Percentiles rank a stretch among this genome's conserved stretches.
Evolutionary conservation across 2,888 invertebrate genomes (phyloP).

Genomic region (Leucozona laternaria): DNA sequence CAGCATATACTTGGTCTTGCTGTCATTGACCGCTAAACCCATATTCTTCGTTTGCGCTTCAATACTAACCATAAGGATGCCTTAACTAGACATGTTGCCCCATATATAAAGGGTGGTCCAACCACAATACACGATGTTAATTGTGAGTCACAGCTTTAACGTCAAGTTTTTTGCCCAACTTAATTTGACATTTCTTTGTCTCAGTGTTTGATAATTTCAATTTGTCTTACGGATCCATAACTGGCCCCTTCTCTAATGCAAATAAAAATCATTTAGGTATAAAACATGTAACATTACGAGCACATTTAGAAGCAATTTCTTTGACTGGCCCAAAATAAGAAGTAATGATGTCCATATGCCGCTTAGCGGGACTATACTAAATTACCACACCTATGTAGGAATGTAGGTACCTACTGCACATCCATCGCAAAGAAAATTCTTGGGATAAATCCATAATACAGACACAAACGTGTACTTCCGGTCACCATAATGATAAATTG

Average conservation of each 20-base stretch:
- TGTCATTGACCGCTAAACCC: no score
- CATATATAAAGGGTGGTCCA: no score
- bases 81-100: no score
- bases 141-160: no score
- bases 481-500: constrained; percentile 66
- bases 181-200: no score
- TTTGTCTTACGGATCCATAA: neutral
- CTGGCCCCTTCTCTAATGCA: neutral
- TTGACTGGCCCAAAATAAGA: constrained; percentile 38
- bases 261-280: constrained; percentile 64
- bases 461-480: constrained; percentile 50
- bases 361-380: constrained; percentile 6
- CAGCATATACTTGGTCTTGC: no score
- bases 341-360: constrained; percentile 41
- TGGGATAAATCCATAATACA: constrained; percentile 50
- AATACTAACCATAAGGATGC: no score
- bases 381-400: neutral
- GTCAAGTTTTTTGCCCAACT: no score
- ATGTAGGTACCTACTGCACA: neutral
- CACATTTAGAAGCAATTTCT: constrained; percentile 56
- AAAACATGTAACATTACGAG: constrained; percentile 45
- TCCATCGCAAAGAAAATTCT: neutral
- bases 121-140: no score
- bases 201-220: no score
- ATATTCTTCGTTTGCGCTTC: no score